A percentile compares a stretch with the other conserved stretches of the same genome.
These are phyloP conservation scores for Xenus cinereus DNA, from an alignment of 2,113 vertebrate species.

Conservation along the genomic window DNA sequence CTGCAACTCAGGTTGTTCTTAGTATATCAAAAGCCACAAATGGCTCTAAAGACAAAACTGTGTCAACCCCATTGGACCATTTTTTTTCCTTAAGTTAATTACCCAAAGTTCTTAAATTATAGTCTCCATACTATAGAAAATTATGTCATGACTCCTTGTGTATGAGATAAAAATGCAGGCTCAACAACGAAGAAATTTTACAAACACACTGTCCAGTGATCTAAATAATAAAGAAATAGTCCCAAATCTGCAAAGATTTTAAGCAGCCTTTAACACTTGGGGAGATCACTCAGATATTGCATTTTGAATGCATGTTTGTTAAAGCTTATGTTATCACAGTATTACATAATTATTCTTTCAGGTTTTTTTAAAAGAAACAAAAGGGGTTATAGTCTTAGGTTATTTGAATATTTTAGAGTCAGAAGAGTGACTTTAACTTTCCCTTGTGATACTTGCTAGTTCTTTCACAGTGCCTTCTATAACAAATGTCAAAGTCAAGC, in stretches of 20 bases:
- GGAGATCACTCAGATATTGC: neutral
- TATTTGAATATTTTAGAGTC: neutral
- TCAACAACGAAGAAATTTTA: neutral
- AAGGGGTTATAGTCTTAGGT: neutral
- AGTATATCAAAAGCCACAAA: neutral
- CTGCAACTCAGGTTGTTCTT: neutral
- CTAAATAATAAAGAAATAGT: neutral
- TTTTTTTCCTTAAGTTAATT: neutral
- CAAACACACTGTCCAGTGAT: neutral
- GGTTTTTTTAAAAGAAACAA: neutral
- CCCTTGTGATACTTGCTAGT: neutral
- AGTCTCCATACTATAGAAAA: neutral
- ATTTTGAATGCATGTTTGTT: neutral
- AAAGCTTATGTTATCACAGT: neutral
- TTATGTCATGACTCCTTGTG: neutral
- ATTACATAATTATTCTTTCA: neutral
- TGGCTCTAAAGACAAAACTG: neutral
- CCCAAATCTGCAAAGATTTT: neutral
- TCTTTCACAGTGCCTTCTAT: neutral
- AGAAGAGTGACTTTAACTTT: neutral
- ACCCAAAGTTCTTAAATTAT: neutral
- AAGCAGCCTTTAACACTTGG: neutral
- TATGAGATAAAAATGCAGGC: neutral
- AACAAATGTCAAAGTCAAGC: neutral
- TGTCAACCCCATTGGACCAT: rapidly evolving